Evolutionary conservation across 2,113 vertebrate genomes (phyloP).

Genomic region (Bathybates hornii): DNA sequence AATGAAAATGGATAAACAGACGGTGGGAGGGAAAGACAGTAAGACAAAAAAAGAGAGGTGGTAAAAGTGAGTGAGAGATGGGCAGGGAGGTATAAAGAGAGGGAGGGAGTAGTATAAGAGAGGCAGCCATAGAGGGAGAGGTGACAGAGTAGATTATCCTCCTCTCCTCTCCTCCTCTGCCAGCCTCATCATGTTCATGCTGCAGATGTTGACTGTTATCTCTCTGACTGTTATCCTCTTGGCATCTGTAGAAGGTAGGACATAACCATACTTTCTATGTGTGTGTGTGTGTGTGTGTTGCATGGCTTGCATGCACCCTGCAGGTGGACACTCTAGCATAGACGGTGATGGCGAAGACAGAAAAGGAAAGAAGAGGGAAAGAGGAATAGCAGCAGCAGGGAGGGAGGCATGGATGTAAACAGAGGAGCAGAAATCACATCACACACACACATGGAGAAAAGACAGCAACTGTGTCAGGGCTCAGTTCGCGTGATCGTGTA

Average conservation of each 20-base stretch:
- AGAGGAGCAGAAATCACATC: conserved; percentile 39
- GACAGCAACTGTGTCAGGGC: conserved; percentile 30
- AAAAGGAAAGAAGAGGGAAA: conserved; percentile 36
- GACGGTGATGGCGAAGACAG: conserved; percentile 53
- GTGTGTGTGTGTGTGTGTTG: neutral
- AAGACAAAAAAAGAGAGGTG: conserved; percentile 48
- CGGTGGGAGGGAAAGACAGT: conserved; percentile 51
- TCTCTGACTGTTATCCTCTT: conserved; percentile 66
- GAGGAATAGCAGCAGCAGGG: conserved; percentile 24
- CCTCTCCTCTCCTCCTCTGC: conserved; percentile 55
- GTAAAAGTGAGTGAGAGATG: conserved; percentile 62
- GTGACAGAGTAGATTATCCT: conserved; percentile 71
- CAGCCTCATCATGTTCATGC: conserved; percentile 73
- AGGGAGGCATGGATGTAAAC: conserved; percentile 64
- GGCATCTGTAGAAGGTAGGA: conserved; percentile 75
- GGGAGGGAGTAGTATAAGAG: conserved; percentile 75
- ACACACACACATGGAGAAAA: neutral
- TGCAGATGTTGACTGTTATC: conserved; percentile 72
- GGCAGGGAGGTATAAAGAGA: conserved; percentile 69
- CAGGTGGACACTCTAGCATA: conserved; percentile 54
- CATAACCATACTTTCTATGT: conserved; percentile 17
- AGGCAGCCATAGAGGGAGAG: conserved; percentile 70
- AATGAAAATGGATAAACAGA: conserved; percentile 51
- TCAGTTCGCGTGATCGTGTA: conserved; percentile 4
- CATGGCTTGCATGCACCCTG: conserved; percentile 39